Evolutionary conservation across 2,888 invertebrate genomes (phyloP), one percentile per base, ranked within the genome.

Genomic region (Papilio gigon): DNA sequence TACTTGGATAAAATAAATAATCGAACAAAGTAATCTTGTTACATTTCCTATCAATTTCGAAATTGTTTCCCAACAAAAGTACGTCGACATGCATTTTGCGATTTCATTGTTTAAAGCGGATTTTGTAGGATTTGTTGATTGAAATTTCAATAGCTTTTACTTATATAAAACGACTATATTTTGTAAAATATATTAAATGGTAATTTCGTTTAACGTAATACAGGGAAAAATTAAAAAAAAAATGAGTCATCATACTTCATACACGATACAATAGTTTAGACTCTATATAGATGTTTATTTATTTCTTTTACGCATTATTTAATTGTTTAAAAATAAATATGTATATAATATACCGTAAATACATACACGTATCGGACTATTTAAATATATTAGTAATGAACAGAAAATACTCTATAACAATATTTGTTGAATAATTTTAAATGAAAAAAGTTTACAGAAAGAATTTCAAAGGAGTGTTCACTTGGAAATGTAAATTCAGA

Each of bases 401-500:
- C n/a, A n/a, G n/a, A n/a, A n/a, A n/a, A n/a, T n/a, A n/a, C n/a
- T n/a, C n/a, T n/a, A n/a, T n/a, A n/a, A n/a, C n/a, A n/a, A n/a
- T n/a, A n/a, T n/a, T n/a, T 4, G 3, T 22, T 11, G n/a, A 53
- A 3, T 47, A 47, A 73, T 77, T 73, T 74, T 75, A 37, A 72
- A 73, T 70, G 50, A 68, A 33, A 71, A 72, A 75, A 73, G 69
- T 73, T 72, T 70, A 20, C 20, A 62, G 71, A 79, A 79, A 80
- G 76, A 71, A 76, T 77, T 71, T 50, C 75, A 75, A 67, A 72
- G 42, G 69, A 71, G 71, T 76, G 74, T 77, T 77, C 73, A 75
- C 76, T 76, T 71, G 65, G 58, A 44, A 66, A 59, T 68, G 76
- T 71, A 71, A 75, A 66, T 67, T 67, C 66, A 68, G 50, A 67